A percentile compares a stretch with the other conserved stretches of the same genome.
Conservation (phyloP, 2,113 vertebrate genomes). For the Ciconia boyciana region DNA sequence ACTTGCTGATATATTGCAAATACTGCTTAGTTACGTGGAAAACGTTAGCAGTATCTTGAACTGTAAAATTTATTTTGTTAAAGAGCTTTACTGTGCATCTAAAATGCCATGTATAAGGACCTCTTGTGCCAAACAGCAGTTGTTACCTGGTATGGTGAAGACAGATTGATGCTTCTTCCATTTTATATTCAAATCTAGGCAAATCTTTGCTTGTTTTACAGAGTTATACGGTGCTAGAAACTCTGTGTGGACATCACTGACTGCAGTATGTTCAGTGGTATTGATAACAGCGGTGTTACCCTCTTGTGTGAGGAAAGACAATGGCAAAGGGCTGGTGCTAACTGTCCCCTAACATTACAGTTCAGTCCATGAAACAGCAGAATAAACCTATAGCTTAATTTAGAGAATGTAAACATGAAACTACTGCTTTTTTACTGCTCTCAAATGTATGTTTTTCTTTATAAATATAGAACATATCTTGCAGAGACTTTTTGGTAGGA, state of each 20-base stretch:
- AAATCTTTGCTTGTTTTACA: not conserved
- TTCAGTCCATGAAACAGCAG: not conserved
- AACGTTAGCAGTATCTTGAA: not conserved
- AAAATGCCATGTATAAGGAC: fast-evolving
- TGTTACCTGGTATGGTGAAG: not conserved
- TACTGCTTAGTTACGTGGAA: not conserved
- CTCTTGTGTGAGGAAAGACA: not conserved
- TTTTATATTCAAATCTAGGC: not conserved
- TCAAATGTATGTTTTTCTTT: not conserved
- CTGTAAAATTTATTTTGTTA: not conserved
- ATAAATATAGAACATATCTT: not conserved
- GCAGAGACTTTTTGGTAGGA: not conserved
- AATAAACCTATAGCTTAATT: not conserved
- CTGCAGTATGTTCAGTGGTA: not conserved
- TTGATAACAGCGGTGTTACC: not conserved
- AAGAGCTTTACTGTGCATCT: not conserved
- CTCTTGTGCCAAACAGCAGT: not conserved
- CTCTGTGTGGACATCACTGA: too few relatives aligned
- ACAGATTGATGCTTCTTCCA: not conserved
- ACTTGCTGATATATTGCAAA: not conserved
- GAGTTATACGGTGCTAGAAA: not conserved
- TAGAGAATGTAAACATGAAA: not conserved
- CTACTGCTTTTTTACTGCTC: not conserved
- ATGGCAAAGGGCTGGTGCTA: not conserved
- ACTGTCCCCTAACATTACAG: not conserved